Evolutionary conservation across 2,888 invertebrate genomes (phyloP).

Genomic region (Habrosyne pyritoides): DNA sequence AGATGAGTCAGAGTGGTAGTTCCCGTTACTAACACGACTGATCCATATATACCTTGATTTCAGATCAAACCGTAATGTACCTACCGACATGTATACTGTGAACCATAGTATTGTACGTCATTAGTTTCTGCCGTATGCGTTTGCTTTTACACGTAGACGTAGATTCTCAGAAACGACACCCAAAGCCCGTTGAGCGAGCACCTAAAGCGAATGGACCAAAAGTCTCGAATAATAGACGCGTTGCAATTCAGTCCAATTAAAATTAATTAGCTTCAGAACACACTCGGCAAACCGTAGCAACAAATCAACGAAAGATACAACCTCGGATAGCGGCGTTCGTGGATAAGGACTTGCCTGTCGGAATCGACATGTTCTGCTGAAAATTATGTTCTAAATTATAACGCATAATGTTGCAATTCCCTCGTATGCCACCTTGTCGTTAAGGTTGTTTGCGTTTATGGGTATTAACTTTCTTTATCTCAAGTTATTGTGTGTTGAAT

Average conservation of each 20-base stretch:
- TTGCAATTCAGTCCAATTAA: conserved; percentile 71
- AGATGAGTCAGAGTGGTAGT: too few relatives aligned
- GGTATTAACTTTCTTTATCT: conserved; percentile 16
- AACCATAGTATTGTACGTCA: too few relatives aligned
- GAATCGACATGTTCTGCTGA: conserved; percentile 34
- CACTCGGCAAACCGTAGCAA: conserved; percentile 69
- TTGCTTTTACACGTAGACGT: neutral
- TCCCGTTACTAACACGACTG: too few relatives aligned
- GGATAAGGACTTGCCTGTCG: conserved; percentile 57
- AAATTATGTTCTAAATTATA: conserved; percentile 44
- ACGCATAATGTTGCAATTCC: conserved; percentile 39
- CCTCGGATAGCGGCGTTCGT: conserved; percentile 58
- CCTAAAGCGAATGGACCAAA: conserved; percentile 39
- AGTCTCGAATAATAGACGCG: conserved; percentile 62
- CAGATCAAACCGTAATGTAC: too few relatives aligned
- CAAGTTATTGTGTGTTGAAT: conserved; percentile 12
- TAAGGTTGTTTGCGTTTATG: conserved; percentile 21
- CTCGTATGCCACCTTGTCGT: conserved; percentile 19
- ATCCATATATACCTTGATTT: too few relatives aligned
- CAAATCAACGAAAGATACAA: conserved; percentile 77
- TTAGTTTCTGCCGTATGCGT: neutral
- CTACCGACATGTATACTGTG: too few relatives aligned
- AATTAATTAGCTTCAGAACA: conserved; percentile 80
- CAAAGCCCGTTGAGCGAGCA: conserved; percentile 7
- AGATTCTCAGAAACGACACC: neutral